phyloP scores from a whole-genome alignment of 1,140 invertebrate species.

The Catajapyx aquilonaris region DNA sequence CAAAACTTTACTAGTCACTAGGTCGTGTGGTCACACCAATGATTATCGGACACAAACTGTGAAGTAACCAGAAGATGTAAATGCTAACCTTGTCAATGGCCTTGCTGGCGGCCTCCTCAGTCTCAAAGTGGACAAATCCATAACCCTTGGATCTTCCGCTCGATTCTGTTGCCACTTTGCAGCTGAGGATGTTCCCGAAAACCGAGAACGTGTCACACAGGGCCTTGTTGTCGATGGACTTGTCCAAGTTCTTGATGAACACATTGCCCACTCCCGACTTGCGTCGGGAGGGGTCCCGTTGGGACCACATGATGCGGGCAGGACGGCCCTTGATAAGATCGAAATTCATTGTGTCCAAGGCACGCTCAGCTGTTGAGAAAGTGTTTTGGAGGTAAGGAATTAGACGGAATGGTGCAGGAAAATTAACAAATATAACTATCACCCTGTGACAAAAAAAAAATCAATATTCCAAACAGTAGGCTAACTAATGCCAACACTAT shows the following conservation, averaged over 20 bases:
- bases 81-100: conserved; percentile 80
- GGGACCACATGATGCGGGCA: conserved; percentile 99
- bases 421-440: no score
- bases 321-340: conserved; percentile 92
- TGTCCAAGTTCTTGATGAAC: conserved; percentile 99
- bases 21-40: no score
- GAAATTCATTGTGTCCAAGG: conserved; percentile 99
- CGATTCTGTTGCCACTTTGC: conserved; percentile 91
- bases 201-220: conserved; percentile 99
- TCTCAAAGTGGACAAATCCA: conserved; percentile 98
- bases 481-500: no score
- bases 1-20: no score
- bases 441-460: no score
- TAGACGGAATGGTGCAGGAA: no score
- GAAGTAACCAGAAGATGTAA: no score
- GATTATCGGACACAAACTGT: no score
- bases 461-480: no score
- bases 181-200: conserved; percentile 98
- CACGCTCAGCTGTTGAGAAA: conserved; percentile 78
- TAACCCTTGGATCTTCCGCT: conserved; percentile 91
- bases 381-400: no score
- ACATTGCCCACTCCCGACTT: conserved; percentile 99
- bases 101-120: conserved; percentile 98
- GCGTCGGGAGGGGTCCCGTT: conserved; percentile 92
- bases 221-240: conserved; percentile 97